Evolutionary conservation across 2,797 vertebrate genomes (phyloP).

Genomic region (Podargus strigoides): DNA sequence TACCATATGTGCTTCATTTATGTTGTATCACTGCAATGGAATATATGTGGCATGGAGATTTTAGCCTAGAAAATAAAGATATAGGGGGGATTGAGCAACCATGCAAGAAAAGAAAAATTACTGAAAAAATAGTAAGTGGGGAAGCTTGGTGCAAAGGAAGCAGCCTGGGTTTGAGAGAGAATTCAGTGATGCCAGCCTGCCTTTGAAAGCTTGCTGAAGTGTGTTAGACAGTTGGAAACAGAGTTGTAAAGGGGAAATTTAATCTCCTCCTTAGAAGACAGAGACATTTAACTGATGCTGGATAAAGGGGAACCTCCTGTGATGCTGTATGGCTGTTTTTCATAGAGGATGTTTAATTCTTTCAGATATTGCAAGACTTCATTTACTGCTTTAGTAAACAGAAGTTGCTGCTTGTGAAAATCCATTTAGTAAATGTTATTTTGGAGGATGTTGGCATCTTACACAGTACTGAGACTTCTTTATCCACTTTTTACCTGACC

Average conservation of each 20-base stretch:
- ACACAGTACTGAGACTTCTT: neutral
- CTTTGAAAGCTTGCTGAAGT: slow-evolving; percentile 11
- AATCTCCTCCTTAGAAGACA: neutral
- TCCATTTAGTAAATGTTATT: neutral
- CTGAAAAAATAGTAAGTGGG: neutral
- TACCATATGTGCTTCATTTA: neutral
- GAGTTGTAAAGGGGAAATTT: neutral
- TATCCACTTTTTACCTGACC: neutral
- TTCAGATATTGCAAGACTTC: neutral
- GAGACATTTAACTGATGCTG: neutral
- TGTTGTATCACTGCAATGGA: neutral
- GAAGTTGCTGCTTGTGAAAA: slow-evolving; percentile 9
- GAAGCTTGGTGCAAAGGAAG: neutral
- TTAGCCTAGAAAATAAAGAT: neutral
- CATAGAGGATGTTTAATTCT: neutral
- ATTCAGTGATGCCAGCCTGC: neutral
- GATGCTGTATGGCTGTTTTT: neutral
- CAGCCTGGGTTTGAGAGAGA: neutral
- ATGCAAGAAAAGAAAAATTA: neutral
- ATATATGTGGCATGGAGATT: neutral
- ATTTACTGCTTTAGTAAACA: neutral
- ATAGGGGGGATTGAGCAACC: neutral
- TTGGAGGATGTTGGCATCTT: neutral
- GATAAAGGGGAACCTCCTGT: neutral
- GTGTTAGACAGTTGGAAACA: neutral